phyloP scores from a whole-genome alignment of 2,113 vertebrate species.

The Psittacus erithacus region DNA sequence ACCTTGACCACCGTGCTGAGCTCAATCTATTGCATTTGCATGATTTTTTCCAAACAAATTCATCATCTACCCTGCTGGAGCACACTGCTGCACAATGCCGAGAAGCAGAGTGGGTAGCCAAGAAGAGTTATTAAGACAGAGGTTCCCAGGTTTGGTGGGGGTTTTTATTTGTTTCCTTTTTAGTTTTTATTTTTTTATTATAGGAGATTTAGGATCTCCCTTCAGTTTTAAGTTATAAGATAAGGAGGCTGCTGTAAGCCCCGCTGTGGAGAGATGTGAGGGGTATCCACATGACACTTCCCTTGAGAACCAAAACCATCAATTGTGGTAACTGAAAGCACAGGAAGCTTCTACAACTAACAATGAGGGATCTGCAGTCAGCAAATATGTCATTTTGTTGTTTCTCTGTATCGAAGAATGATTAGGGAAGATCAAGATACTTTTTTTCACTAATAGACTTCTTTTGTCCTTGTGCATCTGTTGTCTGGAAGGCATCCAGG shows the following conservation, averaged over 20 bases:
- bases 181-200: not conserved
- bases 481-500: not conserved
- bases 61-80: not conserved
- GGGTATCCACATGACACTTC: not conserved
- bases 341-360: not conserved
- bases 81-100: not conserved
- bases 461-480: not conserved
- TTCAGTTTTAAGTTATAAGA: not conserved
- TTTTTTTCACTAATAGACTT: not conserved
- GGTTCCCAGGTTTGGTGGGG: not conserved
- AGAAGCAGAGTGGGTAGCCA: not conserved
- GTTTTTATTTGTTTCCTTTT: not conserved
- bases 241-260: not conserved
- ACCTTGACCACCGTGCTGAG: not conserved
- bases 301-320: not conserved
- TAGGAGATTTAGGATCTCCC: not conserved
- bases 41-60: constrained; percentile 9
- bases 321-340: not conserved
- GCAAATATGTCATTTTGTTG: not conserved
- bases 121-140: not conserved
- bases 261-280: not conserved
- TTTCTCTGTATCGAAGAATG: constrained; percentile 9
- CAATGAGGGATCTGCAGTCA: not conserved
- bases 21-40: not conserved
- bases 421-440: constrained; percentile 10